A percentile compares a stretch with the other conserved stretches of the same genome.
These are phyloP conservation scores for Napeogenes sylphis DNA, from an alignment of 2,888 invertebrate species.

Conservation along the genomic window DNA sequence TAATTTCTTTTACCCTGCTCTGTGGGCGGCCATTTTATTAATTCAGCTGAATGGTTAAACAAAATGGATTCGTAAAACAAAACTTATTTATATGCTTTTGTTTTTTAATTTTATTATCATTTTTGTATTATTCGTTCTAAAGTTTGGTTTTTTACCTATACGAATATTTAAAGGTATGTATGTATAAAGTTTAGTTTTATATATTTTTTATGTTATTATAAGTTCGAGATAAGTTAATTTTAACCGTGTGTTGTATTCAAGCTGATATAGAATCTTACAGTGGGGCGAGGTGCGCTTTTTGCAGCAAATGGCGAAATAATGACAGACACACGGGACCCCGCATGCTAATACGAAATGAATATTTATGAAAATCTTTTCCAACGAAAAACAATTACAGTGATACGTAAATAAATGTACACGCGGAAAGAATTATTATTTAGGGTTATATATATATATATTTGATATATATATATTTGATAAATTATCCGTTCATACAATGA, in stretches of 20 bases:
- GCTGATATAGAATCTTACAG: conserved; percentile 28
- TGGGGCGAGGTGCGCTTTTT: conserved; percentile 45
- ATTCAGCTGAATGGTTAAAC: conserved; percentile 59
- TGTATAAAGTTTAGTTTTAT: too few species aligned
- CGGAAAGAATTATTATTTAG: background rate
- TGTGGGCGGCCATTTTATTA: conserved; percentile 64
- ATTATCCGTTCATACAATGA: too few species aligned
- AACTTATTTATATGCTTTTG: background rate
- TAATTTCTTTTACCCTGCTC: conserved; percentile 65
- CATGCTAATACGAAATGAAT: conserved; percentile 73
- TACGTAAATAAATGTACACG: conserved; percentile 21
- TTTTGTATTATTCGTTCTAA: background rate
- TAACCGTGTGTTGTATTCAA: background rate
- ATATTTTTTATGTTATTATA: background rate
- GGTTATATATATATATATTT: too few species aligned
- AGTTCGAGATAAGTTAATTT: background rate
- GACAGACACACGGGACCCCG: conserved; percentile 59
- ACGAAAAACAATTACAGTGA: conserved; percentile 45
- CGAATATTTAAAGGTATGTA: too few species aligned
- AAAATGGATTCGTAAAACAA: conserved; percentile 11
- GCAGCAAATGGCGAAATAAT: conserved; percentile 73
- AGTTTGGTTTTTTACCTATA: too few species aligned
- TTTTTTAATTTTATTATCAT: background rate
- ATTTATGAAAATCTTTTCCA: conserved; percentile 68
- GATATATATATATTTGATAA: too few species aligned